Evolutionary conservation across 2,113 vertebrate genomes (phyloP).

Genomic region (Trichechus manatus): DNA sequence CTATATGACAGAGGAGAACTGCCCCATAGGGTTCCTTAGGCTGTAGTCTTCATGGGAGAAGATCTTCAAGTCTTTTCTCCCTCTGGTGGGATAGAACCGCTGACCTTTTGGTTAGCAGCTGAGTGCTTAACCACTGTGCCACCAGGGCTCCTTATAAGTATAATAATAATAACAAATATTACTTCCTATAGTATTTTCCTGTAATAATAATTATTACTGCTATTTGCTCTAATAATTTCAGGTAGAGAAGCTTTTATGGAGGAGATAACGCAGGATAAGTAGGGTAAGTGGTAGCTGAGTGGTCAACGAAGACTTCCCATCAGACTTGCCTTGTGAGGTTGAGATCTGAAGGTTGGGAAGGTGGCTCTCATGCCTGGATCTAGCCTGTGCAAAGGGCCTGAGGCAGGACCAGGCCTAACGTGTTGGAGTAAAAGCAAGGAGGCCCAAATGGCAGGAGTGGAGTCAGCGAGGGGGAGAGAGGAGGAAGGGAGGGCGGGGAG

Average conservation of each 20-base stretch:
- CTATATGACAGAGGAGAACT: no score
- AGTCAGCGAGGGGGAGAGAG: not conserved
- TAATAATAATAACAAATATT: not conserved
- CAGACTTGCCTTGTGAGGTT: not conserved
- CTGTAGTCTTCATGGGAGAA: no score
- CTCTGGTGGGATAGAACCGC: not conserved
- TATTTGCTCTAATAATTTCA: not conserved
- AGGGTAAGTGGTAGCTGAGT: not conserved
- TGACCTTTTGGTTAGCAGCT: not conserved
- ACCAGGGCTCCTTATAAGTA: not conserved
- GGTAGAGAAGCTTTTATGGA: not conserved
- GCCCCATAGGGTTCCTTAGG: no score
- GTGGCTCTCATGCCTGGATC: not conserved
- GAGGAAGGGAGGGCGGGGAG: not conserved
- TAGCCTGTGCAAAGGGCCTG: not conserved
- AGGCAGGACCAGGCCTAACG: not conserved
- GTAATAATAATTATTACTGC: not conserved
- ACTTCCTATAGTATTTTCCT: not conserved
- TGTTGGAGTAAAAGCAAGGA: fast-evolving
- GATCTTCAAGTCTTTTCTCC: not conserved
- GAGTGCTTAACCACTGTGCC: not conserved
- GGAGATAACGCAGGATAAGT: no score
- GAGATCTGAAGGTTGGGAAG: not conserved
- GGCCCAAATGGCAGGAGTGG: not conserved
- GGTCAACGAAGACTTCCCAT: not conserved